Base-by-base conservation (phyloP, 2,888 invertebrate species). In the Xanthia togata region DNA sequence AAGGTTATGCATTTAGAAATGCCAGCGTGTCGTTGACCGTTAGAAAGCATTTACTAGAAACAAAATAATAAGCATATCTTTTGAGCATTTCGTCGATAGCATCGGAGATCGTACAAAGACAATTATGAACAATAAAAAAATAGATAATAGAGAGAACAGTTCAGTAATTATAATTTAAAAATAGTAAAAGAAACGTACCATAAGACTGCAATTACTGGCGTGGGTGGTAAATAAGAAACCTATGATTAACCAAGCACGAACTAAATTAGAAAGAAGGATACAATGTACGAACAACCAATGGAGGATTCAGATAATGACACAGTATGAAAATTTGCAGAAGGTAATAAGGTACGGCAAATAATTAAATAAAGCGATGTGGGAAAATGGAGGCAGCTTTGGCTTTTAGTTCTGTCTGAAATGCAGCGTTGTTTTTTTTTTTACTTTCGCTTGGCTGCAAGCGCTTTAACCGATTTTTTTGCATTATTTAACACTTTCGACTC, bases 141-240 rank as follows among this genome's bases (percentile, higher is more conserved):
- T 31, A 2, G 67, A 72, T 55, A 68, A 86, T 77, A 59, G 62
- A 82, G 74, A 73, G 44, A 77, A 69, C 72, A 35, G 62, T 73
- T 67, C 72, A 63, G 63, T 63, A 75, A 81, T 84, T 87, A 81
- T 31, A 59, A 70, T 59, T 57, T 50, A 26, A 76, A 78, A 77
- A 78, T 79, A 57, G 64, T 82, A 76, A 80, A 76, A 76, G 26
- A 82, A 59, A 64, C 9, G 31, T 88, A 77, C 73, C 70, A 35
- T 85, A 89, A 87, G 11, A 71, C 23, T 35, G 44, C 50, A 76
- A 86, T 84, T 81, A 72, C 68, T 41, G 35, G 26, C 38, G 88
- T 85, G 85, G 85, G 87, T 79, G 83, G 76, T 76, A 78, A 81
- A 82, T 85, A 78, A 73, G 63, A 80, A 76, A 80, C 86, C 78